These are phyloP conservation scores for Oenanthe oenanthe DNA, from an alignment of 2,113 vertebrate species.

Conservation along the genomic window DNA sequence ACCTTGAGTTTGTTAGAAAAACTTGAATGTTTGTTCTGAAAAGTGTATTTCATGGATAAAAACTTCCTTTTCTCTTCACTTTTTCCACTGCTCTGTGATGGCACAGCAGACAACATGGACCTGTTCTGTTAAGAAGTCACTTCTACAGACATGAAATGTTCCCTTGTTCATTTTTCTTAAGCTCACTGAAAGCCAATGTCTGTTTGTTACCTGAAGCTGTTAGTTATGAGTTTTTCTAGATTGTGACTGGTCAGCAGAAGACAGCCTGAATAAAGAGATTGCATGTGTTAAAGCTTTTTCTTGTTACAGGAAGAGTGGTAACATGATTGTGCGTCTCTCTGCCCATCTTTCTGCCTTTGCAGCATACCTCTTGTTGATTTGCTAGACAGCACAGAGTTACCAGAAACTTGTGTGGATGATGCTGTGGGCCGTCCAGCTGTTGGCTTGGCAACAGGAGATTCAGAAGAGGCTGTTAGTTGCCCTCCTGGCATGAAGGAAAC, in stretches of 20 bases:
- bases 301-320: background rate
- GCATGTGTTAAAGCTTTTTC: background rate
- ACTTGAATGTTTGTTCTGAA: background rate
- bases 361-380: conserved; percentile 80
- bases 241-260: background rate
- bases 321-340: background rate
- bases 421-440: conserved; percentile 56
- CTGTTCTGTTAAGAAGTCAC: background rate
- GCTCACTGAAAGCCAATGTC: fast-evolving
- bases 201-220: background rate
- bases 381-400: conserved; percentile 74
- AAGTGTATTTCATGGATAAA: background rate
- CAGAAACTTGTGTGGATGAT: conserved; percentile 84
- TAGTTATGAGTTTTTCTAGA: background rate
- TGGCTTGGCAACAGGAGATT: conserved; percentile 28
- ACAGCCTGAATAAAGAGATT: background rate
- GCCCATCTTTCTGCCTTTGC: conserved; percentile 44
- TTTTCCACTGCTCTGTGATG: background rate
- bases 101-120: background rate
- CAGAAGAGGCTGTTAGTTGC: conserved; percentile 67
- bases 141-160: background rate
- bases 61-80: background rate
- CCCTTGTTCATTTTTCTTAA: background rate
- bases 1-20: background rate
- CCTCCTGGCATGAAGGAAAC: conserved; percentile 41